Evolutionary conservation across 2,113 vertebrate genomes (phyloP).

Genomic region (Boleophthalmus pectinirostris): DNA sequence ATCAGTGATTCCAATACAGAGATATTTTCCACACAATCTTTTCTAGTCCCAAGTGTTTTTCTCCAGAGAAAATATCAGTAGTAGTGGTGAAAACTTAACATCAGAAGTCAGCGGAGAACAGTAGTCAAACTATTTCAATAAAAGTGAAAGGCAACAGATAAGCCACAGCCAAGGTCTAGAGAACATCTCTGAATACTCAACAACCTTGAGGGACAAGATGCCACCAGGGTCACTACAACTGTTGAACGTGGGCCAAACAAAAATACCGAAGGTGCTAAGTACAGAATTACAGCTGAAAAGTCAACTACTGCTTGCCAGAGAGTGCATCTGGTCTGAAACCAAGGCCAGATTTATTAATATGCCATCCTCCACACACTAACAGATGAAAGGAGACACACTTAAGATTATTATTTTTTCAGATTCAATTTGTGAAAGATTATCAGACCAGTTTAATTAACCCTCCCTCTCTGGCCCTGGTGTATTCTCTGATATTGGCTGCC

Average conservation of each 20-base stretch:
- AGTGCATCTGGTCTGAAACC: background rate
- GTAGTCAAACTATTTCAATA: background rate
- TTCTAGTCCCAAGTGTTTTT: background rate
- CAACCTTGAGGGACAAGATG: background rate
- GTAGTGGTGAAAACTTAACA: background rate
- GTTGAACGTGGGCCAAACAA: background rate
- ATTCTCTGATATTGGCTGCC: background rate
- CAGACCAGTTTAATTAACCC: constrained; percentile 2
- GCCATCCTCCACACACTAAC: background rate
- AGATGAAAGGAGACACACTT: background rate
- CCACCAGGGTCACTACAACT: background rate
- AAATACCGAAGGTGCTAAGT: background rate
- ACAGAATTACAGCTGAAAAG: no score
- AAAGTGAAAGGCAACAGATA: background rate
- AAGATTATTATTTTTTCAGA: background rate
- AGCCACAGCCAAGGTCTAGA: background rate
- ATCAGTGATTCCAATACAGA: background rate
- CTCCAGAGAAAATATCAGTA: background rate
- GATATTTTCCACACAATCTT: background rate
- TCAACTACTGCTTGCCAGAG: no score
- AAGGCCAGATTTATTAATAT: background rate
- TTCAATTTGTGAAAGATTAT: background rate
- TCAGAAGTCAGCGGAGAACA: background rate
- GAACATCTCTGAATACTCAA: background rate
- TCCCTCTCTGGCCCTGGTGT: constrained; percentile 10